Conservation (phyloP, 2,888 invertebrate species). For the Malacosoma neustria region DNA sequence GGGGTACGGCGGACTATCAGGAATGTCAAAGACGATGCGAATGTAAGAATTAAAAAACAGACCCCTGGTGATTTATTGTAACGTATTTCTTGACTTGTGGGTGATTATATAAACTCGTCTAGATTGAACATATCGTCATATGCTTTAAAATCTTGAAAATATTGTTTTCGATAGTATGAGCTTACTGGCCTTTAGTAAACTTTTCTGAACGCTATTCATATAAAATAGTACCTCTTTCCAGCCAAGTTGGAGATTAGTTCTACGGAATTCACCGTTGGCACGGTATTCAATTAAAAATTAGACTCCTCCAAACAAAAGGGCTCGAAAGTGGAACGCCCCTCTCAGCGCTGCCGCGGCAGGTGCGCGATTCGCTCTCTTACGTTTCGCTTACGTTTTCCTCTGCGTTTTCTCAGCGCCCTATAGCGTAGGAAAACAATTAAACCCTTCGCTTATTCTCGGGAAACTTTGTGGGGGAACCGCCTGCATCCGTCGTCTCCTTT, state of each 20-base stretch:
- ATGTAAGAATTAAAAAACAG: too few relatives aligned
- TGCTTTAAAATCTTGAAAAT: too few relatives aligned
- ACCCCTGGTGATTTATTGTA: too few relatives aligned
- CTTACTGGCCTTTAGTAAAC: too few relatives aligned
- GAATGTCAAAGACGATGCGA: too few relatives aligned
- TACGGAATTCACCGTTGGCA: constrained; percentile 2
- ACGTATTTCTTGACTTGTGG: too few relatives aligned
- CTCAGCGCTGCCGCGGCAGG: neutral
- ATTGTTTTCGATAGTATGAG: too few relatives aligned
- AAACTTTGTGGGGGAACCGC: constrained; percentile 46
- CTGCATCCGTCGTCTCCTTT: constrained; percentile 54
- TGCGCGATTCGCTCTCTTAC: neutral
- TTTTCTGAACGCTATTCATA: too few relatives aligned
- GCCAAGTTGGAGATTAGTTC: neutral
- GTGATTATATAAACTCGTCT: too few relatives aligned
- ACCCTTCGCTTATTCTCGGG: constrained; percentile 52
- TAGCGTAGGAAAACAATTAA: constrained; percentile 65
- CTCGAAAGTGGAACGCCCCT: constrained; percentile 36
- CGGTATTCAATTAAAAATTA: constrained; percentile 55
- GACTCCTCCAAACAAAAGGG: constrained; percentile 45
- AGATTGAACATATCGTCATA: too few relatives aligned
- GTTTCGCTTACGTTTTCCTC: constrained; percentile 18
- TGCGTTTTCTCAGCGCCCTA: constrained; percentile 48
- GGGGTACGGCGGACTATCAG: too few relatives aligned
- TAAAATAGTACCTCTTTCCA: too few relatives aligned